phyloP scores from a whole-genome alignment of 2,113 vertebrate genomes.

The Macrotis lagotis region DNA sequence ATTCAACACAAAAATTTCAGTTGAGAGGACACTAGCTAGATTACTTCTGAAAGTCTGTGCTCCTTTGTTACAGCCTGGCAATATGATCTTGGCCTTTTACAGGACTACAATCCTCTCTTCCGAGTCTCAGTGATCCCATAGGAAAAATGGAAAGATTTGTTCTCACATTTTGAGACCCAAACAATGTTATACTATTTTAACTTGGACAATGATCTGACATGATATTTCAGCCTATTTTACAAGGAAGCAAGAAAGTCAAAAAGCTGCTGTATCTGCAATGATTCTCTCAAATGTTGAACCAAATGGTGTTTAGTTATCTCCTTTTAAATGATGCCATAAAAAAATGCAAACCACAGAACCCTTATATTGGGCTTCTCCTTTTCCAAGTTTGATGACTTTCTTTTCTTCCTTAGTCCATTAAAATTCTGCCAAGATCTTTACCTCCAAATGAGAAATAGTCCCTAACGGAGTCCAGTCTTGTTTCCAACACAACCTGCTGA shows the following conservation, averaged over 20 bases:
- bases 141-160: neutral
- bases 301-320: neutral
- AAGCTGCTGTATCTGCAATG: neutral
- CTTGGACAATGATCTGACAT: neutral
- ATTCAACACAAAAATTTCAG: neutral
- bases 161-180: constrained; percentile 5
- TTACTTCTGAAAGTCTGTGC: neutral
- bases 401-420: constrained; percentile 24
- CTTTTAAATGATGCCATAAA: constrained; percentile 21
- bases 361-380: neutral
- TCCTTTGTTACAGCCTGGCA: neutral
- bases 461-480: constrained; percentile 23
- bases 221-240: neutral
- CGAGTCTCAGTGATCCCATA: neutral
- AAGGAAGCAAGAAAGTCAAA: neutral
- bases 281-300: neutral
- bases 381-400: neutral
- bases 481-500: constrained; percentile 41
- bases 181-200: neutral
- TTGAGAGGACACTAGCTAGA: neutral
- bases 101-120: neutral
- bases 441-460: constrained; percentile 35
- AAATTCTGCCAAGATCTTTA: constrained; percentile 24
- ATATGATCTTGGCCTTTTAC: neutral
- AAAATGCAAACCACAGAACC: neutral